Evolutionary conservation across 2,888 invertebrate genomes (phyloP).

Genomic region (Lasioglossum morio): DNA sequence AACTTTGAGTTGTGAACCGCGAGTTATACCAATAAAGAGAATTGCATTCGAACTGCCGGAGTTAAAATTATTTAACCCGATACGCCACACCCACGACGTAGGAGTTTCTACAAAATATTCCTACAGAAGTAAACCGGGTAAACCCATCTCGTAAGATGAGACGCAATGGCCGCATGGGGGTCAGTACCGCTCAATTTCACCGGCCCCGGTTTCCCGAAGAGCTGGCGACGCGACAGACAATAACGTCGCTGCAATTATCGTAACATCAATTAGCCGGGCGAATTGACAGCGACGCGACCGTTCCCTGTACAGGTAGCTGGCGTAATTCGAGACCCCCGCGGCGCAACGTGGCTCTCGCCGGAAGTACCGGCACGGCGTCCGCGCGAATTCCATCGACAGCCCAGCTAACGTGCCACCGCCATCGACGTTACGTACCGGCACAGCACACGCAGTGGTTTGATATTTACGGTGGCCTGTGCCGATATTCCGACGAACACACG

Average conservation of each 20-base stretch:
- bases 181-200: slow-evolving; percentile 16
- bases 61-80: no score
- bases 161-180: neutral
- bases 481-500: neutral
- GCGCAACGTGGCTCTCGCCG: no score
- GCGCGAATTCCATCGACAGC: neutral
- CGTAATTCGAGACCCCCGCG: slow-evolving; percentile 21
- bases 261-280: slow-evolving; percentile 34
- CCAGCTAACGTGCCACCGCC: neutral
- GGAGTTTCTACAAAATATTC: no score
- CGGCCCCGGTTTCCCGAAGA: neutral
- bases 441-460: neutral
- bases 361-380: neutral
- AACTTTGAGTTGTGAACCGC: no score
- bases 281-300: slow-evolving; percentile 22
- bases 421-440: neutral
- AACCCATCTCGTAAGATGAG: neutral
- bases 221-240: neutral
- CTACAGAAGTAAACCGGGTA: slow-evolving; percentile 1
- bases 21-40: no score
- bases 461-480: neutral
- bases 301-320: neutral
- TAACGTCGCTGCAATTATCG: slow-evolving; percentile 26
- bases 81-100: no score
- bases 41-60: no score